Evolutionary conservation across 1,140 invertebrate genomes (phyloP).

Genomic region (Drosophila persimilis): DNA sequence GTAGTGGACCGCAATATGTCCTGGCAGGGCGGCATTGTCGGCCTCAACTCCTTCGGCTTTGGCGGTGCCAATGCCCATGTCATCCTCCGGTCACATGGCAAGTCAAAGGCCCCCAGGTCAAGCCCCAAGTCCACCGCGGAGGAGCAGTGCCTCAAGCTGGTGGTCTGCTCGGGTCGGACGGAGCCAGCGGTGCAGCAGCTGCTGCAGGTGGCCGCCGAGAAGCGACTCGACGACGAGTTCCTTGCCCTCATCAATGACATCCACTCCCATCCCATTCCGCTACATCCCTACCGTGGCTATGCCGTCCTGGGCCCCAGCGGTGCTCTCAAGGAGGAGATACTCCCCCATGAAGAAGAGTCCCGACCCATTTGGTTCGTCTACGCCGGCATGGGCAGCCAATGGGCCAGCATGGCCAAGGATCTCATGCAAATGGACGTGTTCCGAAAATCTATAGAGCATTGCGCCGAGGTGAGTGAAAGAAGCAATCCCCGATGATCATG

Average conservation of each 20-base stretch:
- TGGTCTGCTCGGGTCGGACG: slow-evolving; percentile 93
- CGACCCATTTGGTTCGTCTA: slow-evolving; percentile 97
- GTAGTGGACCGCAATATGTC: slow-evolving; percentile 91
- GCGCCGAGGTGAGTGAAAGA: slow-evolving; percentile 84
- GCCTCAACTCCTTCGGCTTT: slow-evolving; percentile 98
- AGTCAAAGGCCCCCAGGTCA: slow-evolving; percentile 85
- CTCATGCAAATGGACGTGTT: slow-evolving; percentile 93
- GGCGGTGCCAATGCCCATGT: slow-evolving; percentile 98
- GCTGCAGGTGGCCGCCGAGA: slow-evolving; percentile 86
- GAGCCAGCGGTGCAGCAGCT: slow-evolving; percentile 89
- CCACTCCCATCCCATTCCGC: slow-evolving; percentile 86
- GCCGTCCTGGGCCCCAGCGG: slow-evolving; percentile 85
- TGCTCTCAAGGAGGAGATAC: slow-evolving; percentile 72
- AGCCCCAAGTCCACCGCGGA: slow-evolving; percentile 67
- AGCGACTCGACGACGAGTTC: slow-evolving; percentile 89
- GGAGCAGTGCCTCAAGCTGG: slow-evolving; percentile 86
- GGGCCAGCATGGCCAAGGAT: slow-evolving; percentile 95
- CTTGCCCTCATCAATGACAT: slow-evolving; percentile 90
- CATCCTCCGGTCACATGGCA: slow-evolving; percentile 90
- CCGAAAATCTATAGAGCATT: slow-evolving; percentile 89
- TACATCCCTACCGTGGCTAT: slow-evolving; percentile 91
- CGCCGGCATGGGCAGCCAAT: slow-evolving; percentile 98
- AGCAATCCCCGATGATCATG: too few species aligned
- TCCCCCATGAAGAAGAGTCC: slow-evolving; percentile 84
- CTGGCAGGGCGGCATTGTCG: slow-evolving; percentile 94